Evolutionary conservation across 1,140 invertebrate genomes (phyloP).

Genomic region (Pteromalus puparum): DNA sequence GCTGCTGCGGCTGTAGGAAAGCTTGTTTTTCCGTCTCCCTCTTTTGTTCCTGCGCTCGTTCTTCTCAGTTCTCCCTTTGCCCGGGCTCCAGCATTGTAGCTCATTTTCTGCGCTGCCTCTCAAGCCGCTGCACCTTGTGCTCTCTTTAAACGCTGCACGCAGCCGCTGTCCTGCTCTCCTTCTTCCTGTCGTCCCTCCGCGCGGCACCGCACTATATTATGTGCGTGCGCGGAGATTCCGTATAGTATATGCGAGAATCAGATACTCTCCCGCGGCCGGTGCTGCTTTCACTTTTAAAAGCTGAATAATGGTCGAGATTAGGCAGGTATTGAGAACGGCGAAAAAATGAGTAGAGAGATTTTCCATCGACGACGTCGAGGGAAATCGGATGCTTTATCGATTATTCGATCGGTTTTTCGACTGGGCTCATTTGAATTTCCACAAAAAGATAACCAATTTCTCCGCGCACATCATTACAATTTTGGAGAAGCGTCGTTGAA

Average conservation of each 20-base stretch:
- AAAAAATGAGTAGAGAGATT: too few species aligned
- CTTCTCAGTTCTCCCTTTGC: not conserved
- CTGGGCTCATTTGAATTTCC: too few species aligned
- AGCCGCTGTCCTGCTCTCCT: not conserved
- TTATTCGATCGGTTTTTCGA: not conserved
- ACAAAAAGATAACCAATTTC: too few species aligned
- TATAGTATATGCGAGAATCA: too few species aligned
- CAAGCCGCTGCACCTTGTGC: not conserved
- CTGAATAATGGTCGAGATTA: not conserved
- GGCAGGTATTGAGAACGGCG: not conserved
- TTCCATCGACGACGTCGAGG: constrained; percentile 1
- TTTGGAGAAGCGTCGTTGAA: too few species aligned
- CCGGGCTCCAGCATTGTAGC: constrained; percentile 1
- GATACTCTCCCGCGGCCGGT: too few species aligned
- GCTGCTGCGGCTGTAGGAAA: too few species aligned
- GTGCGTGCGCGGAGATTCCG: not conserved
- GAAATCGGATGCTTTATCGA: constrained; percentile 17
- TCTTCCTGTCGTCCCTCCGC: not conserved
- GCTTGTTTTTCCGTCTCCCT: not conserved
- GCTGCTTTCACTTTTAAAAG: constrained; percentile 17
- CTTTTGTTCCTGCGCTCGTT: constrained; percentile 3
- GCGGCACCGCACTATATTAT: not conserved
- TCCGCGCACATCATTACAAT: too few species aligned
- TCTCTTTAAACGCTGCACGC: not conserved
- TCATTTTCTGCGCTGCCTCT: constrained; percentile 27